phyloP scores from a whole-genome alignment of 2,888 invertebrate genomes.

The Buathra laborator region DNA sequence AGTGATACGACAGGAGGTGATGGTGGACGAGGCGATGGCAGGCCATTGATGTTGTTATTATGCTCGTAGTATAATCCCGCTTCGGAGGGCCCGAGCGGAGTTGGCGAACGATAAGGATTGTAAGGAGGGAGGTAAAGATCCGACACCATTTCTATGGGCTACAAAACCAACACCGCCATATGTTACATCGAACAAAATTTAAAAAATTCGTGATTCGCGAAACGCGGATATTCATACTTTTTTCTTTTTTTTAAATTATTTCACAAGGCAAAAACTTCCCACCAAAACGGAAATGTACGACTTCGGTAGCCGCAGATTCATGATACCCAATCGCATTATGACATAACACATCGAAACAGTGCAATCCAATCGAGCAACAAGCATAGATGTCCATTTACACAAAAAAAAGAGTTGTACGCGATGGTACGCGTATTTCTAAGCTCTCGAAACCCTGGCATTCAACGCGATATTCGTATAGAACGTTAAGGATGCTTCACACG shows the following conservation, averaged over 20 bases:
- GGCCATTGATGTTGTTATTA: constrained; percentile 79
- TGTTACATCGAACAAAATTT: constrained; percentile 74
- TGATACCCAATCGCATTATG: constrained; percentile 2
- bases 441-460: constrained; percentile 54
- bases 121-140: constrained; percentile 89
- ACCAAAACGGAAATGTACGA: constrained; percentile 11
- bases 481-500: too few species aligned
- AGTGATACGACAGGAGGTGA: constrained; percentile 70
- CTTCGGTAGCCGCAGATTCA: constrained; percentile 9
- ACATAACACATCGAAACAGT: constrained; percentile 18
- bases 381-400: constrained; percentile 28
- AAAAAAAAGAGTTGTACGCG: background rate
- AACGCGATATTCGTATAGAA: constrained; percentile 17
- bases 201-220: constrained; percentile 28
- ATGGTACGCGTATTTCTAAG: constrained; percentile 52
- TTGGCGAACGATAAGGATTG: constrained; percentile 85
- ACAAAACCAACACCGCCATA: constrained; percentile 79
- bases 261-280: background rate
- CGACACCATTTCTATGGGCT: constrained; percentile 92
- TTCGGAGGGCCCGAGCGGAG: constrained; percentile 74
- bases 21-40: constrained; percentile 83
- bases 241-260: background rate
- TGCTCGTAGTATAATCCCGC: constrained; percentile 78
- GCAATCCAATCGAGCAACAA: constrained; percentile 45
- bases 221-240: background rate